phyloP scores from a whole-genome alignment of 2,888 invertebrate genomes.

The Gnatocerus cornutus region DNA sequence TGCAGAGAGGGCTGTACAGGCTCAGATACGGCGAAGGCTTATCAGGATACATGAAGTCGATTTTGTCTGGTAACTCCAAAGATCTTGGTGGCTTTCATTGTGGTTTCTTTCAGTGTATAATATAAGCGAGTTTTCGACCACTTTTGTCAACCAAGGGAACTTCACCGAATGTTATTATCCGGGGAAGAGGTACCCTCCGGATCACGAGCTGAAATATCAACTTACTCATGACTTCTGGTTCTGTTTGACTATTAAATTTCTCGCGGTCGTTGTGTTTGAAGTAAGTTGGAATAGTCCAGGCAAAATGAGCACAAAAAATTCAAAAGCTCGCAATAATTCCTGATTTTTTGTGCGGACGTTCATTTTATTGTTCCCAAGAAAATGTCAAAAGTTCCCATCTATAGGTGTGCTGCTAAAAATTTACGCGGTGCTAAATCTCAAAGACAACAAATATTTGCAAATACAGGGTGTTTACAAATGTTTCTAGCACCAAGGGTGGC shows the following conservation, averaged over 20 bases:
- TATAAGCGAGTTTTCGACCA: constrained; percentile 54
- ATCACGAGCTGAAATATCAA: constrained; percentile 62
- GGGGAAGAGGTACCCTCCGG: constrained; percentile 66
- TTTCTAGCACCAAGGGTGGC: too few species aligned
- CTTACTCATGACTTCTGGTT: constrained; percentile 74
- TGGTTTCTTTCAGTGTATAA: constrained; percentile 23
- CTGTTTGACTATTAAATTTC: constrained; percentile 73
- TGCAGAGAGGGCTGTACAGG: constrained; percentile 57
- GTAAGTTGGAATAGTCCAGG: too few species aligned
- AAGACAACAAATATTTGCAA: too few species aligned
- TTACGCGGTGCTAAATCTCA: too few species aligned
- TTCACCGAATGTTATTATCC: constrained; percentile 66
- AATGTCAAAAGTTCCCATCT: too few species aligned
- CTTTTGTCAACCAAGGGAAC: not conserved
- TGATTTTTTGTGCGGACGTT: too few species aligned
- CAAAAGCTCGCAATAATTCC: too few species aligned
- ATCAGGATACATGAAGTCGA: constrained; percentile 57
- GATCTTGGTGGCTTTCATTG: not conserved
- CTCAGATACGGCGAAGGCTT: constrained; percentile 35
- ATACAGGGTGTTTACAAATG: too few species aligned
- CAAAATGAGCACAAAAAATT: too few species aligned
- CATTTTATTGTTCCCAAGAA: too few species aligned
- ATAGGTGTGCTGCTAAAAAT: too few species aligned
- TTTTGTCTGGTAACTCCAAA: constrained; percentile 62
- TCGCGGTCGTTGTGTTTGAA: constrained; percentile 77